phyloP scores from a whole-genome alignment of 1,140 invertebrate species.

The Meloidogyne floridensis region DNA sequence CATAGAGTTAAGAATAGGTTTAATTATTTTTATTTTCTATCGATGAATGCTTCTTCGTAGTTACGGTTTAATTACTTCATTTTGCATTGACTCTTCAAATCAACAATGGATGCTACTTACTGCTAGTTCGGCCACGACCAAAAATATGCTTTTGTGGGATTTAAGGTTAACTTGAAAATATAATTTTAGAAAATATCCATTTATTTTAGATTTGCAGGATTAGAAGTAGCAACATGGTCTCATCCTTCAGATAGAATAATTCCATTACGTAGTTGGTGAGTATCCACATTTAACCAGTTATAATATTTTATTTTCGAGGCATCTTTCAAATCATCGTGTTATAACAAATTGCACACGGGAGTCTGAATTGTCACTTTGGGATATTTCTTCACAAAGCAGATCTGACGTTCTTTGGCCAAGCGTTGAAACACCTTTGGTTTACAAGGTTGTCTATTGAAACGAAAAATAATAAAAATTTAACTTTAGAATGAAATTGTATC shows the following conservation, averaged over 20 bases:
- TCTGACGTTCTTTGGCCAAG: slow-evolving; percentile 52
- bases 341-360: slow-evolving; percentile 50
- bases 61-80: slow-evolving; percentile 50
- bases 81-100: slow-evolving; percentile 48
- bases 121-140: slow-evolving; percentile 52
- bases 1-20: slow-evolving; percentile 35
- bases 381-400: slow-evolving; percentile 39
- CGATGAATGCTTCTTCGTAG: background rate
- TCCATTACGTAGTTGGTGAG: slow-evolving; percentile 38
- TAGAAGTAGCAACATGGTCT: slow-evolving; percentile 49
- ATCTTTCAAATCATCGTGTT: slow-evolving; percentile 23
- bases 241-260: slow-evolving; percentile 46
- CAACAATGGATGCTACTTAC: slow-evolving; percentile 56
- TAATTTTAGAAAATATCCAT: background rate
- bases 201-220: slow-evolving; percentile 43
- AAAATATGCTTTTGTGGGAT: slow-evolving; percentile 55
- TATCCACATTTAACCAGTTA: background rate
- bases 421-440: slow-evolving; percentile 32
- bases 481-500: slow-evolving; percentile 15
- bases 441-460: slow-evolving; percentile 31
- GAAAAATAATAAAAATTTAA: background rate
- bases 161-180: slow-evolving; percentile 28
- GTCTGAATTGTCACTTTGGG: slow-evolving; percentile 46
- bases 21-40: background rate
- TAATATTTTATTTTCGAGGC: slow-evolving; percentile 11